Conservation (phyloP, 1,140 invertebrate species). For the Trichonephila clavipes region DNA sequence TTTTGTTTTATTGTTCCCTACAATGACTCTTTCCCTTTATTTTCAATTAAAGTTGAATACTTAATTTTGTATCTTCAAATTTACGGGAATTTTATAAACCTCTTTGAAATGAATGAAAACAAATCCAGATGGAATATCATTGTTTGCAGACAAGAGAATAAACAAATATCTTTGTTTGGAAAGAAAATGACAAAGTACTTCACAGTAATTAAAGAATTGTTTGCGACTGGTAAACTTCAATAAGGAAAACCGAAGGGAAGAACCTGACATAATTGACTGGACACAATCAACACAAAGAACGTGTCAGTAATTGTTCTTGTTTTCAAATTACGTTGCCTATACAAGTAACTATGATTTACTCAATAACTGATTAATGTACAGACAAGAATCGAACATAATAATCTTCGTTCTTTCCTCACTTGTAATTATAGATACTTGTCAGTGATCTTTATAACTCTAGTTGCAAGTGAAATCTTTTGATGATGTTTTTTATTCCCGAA, state of each 20-base stretch:
- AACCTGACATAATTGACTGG: not conserved
- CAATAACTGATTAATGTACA: not conserved
- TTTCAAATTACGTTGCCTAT: not conserved
- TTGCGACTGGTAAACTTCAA: not conserved
- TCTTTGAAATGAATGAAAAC: no score
- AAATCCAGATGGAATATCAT: no score
- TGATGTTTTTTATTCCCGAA: not conserved
- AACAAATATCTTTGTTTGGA: not conserved
- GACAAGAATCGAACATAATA: not conserved
- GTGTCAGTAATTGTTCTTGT: not conserved
- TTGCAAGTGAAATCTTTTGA: not conserved
- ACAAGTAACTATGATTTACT: not conserved
- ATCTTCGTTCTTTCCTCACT: not conserved
- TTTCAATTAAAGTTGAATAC: no score
- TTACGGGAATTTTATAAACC: no score
- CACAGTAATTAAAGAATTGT: not conserved
- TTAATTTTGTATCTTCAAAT: no score
- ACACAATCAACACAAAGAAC: not conserved
- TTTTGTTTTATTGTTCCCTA: no score
- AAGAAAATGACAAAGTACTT: not conserved
- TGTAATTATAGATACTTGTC: not conserved
- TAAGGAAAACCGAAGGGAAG: not conserved
- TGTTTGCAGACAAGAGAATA: no score
- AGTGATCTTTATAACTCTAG: not conserved
- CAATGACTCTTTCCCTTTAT: no score